Base-by-base conservation (phyloP, 2,888 invertebrate species). In the Cryptops parisi region DNA sequence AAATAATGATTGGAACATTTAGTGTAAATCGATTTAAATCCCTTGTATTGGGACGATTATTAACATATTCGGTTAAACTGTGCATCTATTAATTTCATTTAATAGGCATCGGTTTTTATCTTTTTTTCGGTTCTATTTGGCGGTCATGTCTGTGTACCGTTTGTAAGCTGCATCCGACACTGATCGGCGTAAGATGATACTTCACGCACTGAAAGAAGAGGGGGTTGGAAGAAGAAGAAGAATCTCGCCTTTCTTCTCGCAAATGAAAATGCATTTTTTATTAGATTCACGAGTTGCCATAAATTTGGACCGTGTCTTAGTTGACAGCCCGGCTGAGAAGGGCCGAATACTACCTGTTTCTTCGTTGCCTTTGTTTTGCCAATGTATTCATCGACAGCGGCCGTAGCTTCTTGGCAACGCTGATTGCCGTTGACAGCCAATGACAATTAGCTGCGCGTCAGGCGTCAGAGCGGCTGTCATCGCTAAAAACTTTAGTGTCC, bases 241-340 rank as follows among this genome's bases (percentile, higher is more conserved):
- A n/a, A n/a, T n/a, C n/a, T n/a, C n/a, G n/a, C n/a, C n/a, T 19
- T 41, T 12, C 43, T 19, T 41, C 19, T 41, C 19, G 9, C 43
- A 41, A 41, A 41, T 41, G 43, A 41, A 41, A 41, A 41, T 41
- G 43, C 43, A 41, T 41, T 41, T 41, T 41, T 41, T 41, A 41
- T 41, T 41, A 41, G 43, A 41, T 41, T 41, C 43, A 41, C 43
- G 43, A n/a, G 6, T 21, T n/a, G 12, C 43, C 43, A 41, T 41
- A 41, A 41, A 41, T 41, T 41, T 41, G 43, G n/a, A 6, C 5
- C 12, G 43, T 19, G 19, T n/a, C 43, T 41, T 33, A 6, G 33
- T n/a, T 41, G n/a, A n/a, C 43, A n/a, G 43, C 9, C 43, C 9
- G 6, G n/a, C 19, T 41, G 43, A 33, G 33, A 15, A 33, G 43